Evolutionary conservation across 2,888 invertebrate genomes (phyloP).

Genomic region (Pollenia amentaria): DNA sequence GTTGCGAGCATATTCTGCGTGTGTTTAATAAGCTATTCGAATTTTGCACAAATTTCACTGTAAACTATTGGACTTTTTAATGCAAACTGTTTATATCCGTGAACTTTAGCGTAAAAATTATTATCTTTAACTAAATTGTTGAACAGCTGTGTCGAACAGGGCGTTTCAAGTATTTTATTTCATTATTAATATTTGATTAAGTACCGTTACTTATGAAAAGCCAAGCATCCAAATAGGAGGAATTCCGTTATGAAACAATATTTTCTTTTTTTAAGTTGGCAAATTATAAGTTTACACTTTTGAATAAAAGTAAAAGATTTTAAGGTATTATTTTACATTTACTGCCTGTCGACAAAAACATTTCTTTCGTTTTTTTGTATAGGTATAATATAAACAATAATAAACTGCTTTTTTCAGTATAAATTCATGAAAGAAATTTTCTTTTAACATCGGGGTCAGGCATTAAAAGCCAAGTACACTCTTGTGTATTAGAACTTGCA

Average conservation of each 20-base stretch:
- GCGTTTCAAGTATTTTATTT: not conserved
- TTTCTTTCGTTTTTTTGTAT: too few relatives aligned
- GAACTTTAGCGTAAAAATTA: conserved; percentile 36
- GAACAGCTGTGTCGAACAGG: conserved; percentile 56
- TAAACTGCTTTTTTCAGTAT: too few relatives aligned
- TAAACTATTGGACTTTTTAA: conserved; percentile 53
- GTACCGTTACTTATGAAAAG: conserved; percentile 10
- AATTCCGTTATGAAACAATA: too few relatives aligned
- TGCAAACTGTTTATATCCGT: conserved; percentile 46
- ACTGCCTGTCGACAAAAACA: too few relatives aligned
- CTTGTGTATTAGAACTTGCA: too few relatives aligned
- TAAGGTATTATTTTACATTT: too few relatives aligned
- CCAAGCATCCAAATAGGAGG: too few relatives aligned
- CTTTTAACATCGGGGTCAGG: too few relatives aligned
- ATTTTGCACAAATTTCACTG: conserved; percentile 5
- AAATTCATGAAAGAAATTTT: too few relatives aligned
- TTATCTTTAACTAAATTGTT: conserved; percentile 17
- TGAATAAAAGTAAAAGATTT: too few relatives aligned
- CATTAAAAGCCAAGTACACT: too few relatives aligned
- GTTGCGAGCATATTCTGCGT: conserved; percentile 2
- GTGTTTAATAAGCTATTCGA: conserved; percentile 44
- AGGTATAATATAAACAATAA: too few relatives aligned
- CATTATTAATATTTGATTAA: not conserved
- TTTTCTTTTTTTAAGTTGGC: not conserved
- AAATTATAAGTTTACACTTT: not conserved